Conservation (phyloP, 1,140 invertebrate species). For the Tenebrio molitor region DNA sequence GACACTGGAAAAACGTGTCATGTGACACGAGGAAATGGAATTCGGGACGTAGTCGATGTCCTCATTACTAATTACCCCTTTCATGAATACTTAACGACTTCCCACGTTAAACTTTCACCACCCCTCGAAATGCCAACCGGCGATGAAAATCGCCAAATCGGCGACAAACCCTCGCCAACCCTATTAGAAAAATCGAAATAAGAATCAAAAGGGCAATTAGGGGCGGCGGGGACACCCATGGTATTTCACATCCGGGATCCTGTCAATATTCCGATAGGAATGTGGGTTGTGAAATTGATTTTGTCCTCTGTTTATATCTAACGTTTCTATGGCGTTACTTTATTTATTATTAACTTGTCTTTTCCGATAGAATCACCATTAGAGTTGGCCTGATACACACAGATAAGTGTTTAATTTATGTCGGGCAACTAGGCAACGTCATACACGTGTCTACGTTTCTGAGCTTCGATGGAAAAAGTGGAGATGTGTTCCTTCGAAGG, state of each 20-base stretch:
- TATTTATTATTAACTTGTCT: slow-evolving; percentile 56
- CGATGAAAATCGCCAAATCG: no score
- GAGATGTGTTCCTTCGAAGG: no score
- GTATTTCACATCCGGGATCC: not conserved
- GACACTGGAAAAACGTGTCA: no score
- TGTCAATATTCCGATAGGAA: slow-evolving; percentile 21
- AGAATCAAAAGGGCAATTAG: no score
- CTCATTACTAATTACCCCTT: slow-evolving; percentile 2
- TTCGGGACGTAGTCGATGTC: not conserved
- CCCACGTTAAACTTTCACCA: no score
- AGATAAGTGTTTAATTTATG: slow-evolving; percentile 6
- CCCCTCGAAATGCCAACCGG: no score
- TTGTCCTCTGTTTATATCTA: slow-evolving; percentile 53
- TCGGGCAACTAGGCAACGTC: not conserved
- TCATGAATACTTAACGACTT: no score
- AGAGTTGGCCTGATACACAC: slow-evolving; percentile 35
- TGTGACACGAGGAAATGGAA: not conserved
- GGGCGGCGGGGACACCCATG: no score
- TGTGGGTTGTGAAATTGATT: slow-evolving; percentile 55
- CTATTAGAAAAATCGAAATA: no score
- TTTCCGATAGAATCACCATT: slow-evolving; percentile 38
- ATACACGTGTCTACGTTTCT: not conserved
- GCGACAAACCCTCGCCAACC: no score
- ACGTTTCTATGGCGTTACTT: slow-evolving; percentile 58
- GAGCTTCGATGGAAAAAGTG: slow-evolving; percentile 4